A percentile compares a stretch with the other conserved stretches of the same genome.
Conservation (phyloP, 2,113 vertebrate species). For the Hydropotes inermis region DNA sequence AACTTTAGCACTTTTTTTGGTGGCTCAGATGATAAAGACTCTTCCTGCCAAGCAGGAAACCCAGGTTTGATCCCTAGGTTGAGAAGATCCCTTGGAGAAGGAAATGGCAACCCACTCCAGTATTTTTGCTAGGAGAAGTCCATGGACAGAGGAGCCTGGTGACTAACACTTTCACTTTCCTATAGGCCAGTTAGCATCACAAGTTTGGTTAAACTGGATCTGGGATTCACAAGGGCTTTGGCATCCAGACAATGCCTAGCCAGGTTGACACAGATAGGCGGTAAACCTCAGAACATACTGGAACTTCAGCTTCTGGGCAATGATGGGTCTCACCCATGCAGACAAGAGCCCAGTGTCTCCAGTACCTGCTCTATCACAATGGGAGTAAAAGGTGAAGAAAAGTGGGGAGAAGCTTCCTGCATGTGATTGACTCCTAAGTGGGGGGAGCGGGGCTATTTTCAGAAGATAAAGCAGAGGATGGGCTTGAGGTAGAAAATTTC, state of each 20-base stretch:
- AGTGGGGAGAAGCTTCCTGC: not conserved
- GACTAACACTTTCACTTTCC: not conserved
- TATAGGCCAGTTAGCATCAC: not conserved
- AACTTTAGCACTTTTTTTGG: not conserved
- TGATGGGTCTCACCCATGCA: not conserved
- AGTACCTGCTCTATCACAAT: not conserved
- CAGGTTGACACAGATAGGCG: not conserved
- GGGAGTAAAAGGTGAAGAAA: not conserved
- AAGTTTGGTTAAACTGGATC: not conserved
- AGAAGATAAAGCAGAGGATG: not conserved
- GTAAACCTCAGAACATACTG: not conserved
- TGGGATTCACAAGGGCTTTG: not conserved
- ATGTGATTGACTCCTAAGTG: not conserved
- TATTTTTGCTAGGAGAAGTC: not conserved
- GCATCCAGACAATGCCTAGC: not conserved
- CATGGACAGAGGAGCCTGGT: not conserved
- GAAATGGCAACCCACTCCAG: not conserved
- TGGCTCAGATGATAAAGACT: not conserved
- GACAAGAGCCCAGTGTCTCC: not conserved
- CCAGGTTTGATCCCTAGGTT: not conserved
- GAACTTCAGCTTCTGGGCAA: not conserved
- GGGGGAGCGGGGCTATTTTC: not conserved
- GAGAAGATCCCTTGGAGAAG: not conserved
- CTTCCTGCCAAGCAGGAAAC: not conserved
- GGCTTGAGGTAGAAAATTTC: not conserved